phyloP scores from a whole-genome alignment of 2,113 vertebrate species.

The Otis tarda region DNA sequence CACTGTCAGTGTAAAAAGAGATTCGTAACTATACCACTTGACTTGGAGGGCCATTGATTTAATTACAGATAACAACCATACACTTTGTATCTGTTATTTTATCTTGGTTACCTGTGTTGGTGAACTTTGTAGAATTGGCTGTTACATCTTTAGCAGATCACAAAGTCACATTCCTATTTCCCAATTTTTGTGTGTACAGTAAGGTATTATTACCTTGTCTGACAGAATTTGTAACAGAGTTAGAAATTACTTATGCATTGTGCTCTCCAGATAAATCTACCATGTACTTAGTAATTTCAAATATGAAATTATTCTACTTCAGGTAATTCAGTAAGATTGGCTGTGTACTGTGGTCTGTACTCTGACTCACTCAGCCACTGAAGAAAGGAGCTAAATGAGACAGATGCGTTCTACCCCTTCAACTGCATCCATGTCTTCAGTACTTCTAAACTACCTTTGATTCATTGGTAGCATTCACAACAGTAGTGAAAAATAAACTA shows the following conservation, averaged over 20 bases:
- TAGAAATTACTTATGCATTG: not conserved
- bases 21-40: not conserved
- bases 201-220: not conserved
- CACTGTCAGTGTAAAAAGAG: not conserved
- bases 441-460: not conserved
- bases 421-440: not conserved
- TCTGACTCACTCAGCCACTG: not conserved
- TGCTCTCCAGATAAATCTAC: not conserved
- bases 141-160: not conserved
- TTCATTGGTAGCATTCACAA: not conserved
- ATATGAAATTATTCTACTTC: not conserved
- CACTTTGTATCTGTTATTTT: not conserved
- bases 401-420: not conserved
- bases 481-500: not conserved
- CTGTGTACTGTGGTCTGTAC: not conserved
- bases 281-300: not conserved
- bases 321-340: not conserved
- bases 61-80: not conserved
- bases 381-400: not conserved
- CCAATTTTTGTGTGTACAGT: not conserved
- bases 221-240: not conserved
- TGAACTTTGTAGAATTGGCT: not conserved
- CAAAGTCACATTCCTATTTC: not conserved
- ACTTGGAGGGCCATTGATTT: slow-evolving; percentile 13
- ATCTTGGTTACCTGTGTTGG: not conserved